These are phyloP conservation scores for Dipodomys spectabilis DNA, from an alignment of 2,113 vertebrate species.

Conservation along the genomic window DNA sequence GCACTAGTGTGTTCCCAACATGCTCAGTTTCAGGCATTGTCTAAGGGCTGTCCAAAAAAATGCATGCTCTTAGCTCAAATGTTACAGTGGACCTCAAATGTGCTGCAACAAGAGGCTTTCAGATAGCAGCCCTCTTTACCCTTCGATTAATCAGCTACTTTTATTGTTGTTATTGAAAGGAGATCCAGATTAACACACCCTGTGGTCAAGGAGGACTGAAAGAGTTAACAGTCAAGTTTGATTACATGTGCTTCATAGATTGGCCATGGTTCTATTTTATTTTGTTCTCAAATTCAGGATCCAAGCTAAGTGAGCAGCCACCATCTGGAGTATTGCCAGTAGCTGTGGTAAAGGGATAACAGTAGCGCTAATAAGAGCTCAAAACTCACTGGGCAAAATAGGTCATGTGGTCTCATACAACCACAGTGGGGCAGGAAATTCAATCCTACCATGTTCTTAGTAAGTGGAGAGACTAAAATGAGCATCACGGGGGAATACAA, in stretches of 20 bases:
- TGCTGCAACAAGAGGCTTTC: background rate
- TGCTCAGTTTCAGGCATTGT: background rate
- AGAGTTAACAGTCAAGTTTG: background rate
- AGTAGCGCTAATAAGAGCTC: background rate
- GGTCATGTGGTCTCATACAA: background rate
- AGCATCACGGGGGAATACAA: slow-evolving; percentile 16
- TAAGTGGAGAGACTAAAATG: background rate
- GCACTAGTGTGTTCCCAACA: background rate
- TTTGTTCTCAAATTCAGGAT: slow-evolving; percentile 19
- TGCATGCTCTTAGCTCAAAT: background rate
- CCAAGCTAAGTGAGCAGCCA: slow-evolving; percentile 32
- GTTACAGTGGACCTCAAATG: background rate
- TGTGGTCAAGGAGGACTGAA: background rate
- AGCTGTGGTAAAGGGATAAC: background rate
- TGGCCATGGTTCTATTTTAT: slow-evolving; percentile 12
- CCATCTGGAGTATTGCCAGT: background rate
- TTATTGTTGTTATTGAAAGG: background rate
- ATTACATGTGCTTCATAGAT: background rate
- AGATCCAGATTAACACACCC: background rate
- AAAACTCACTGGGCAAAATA: slow-evolving; percentile 7
- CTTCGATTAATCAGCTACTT: background rate
- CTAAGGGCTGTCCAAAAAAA: background rate
- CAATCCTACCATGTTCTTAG: background rate
- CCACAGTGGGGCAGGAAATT: background rate
- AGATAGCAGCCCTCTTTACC: background rate